Percentiles rank a stretch among this genome's conserved stretches.
Conservation (phyloP, 2,113 vertebrate species). For the Corythornis cristatus region DNA sequence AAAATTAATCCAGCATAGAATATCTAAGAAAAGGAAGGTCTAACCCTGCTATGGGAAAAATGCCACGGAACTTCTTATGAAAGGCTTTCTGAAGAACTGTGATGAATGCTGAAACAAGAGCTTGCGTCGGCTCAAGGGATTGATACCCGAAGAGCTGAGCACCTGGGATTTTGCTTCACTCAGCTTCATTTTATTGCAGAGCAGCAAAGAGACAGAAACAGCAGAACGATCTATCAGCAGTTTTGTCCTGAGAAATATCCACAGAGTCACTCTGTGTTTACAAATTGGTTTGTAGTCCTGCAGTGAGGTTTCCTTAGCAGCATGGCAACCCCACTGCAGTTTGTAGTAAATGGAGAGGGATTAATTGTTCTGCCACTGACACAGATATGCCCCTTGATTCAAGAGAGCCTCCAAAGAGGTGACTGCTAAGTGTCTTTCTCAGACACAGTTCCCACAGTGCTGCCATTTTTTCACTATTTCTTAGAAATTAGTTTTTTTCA, state of each 20-base stretch:
- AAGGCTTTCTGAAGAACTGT: not conserved
- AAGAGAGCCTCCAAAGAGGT: not conserved
- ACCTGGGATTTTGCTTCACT: not conserved
- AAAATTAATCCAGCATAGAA: not conserved
- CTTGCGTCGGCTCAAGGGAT: not conserved
- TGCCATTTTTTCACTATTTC: not conserved
- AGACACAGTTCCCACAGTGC: not conserved
- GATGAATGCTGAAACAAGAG: not conserved
- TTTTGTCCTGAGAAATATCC: not conserved
- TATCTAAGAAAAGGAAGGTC: not conserved
- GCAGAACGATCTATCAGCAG: not conserved
- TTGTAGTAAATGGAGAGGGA: not conserved
- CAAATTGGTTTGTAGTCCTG: not conserved
- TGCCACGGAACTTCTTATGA: not conserved
- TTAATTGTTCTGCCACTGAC: not conserved
- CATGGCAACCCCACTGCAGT: not conserved
- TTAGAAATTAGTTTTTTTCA: not conserved
- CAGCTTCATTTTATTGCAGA: not conserved
- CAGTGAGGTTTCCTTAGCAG: not conserved
- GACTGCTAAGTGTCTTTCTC: accelerated
- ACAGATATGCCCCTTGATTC: not conserved
- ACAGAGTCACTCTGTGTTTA: not conserved
- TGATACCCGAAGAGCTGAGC: not conserved
- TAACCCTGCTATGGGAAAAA: not conserved
- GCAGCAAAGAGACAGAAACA: not conserved